phyloP scores from a whole-genome alignment of 2,888 invertebrate genomes.

The Caenorhabditis auriculariae region DNA sequence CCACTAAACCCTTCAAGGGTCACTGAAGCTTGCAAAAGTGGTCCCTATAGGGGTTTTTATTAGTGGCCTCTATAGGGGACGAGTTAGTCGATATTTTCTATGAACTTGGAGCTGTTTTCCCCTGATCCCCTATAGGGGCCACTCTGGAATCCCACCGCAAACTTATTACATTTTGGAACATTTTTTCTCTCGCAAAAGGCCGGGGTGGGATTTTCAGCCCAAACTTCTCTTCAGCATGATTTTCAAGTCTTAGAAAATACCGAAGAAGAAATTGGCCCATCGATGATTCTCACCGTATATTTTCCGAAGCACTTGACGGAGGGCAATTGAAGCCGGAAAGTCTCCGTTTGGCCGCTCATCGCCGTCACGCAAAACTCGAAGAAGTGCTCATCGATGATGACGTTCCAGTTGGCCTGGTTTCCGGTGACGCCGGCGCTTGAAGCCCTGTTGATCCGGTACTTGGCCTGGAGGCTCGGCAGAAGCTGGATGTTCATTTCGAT shows the following conservation, averaged over 20 bases:
- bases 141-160: too few relatives aligned
- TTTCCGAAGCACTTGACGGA: slow-evolving; percentile 27
- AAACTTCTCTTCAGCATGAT: background rate
- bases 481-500: slow-evolving; percentile 89
- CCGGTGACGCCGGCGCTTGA: slow-evolving; percentile 35
- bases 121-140: too few relatives aligned
- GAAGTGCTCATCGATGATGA: slow-evolving; percentile 32
- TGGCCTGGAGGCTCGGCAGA: slow-evolving; percentile 92
- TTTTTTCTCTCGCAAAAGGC: too few relatives aligned
- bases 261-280: too few relatives aligned
- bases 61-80: too few relatives aligned
- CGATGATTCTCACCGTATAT: slow-evolving; percentile 11
- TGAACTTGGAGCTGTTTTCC: too few relatives aligned
- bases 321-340: slow-evolving; percentile 30
- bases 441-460: slow-evolving; percentile 92
- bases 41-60: too few relatives aligned
- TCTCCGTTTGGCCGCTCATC: slow-evolving; percentile 24
- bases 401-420: slow-evolving; percentile 75
- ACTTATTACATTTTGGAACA: too few relatives aligned
- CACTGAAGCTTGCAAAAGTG: too few relatives aligned
- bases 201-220: too few relatives aligned
- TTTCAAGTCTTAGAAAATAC: background rate
- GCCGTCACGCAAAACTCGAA: slow-evolving; percentile 37
- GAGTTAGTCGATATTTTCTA: too few relatives aligned
- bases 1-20: too few relatives aligned